These are phyloP conservation scores for Premnoplex brunnescens DNA, from an alignment of 2,797 vertebrate species.

Conservation along the genomic window DNA sequence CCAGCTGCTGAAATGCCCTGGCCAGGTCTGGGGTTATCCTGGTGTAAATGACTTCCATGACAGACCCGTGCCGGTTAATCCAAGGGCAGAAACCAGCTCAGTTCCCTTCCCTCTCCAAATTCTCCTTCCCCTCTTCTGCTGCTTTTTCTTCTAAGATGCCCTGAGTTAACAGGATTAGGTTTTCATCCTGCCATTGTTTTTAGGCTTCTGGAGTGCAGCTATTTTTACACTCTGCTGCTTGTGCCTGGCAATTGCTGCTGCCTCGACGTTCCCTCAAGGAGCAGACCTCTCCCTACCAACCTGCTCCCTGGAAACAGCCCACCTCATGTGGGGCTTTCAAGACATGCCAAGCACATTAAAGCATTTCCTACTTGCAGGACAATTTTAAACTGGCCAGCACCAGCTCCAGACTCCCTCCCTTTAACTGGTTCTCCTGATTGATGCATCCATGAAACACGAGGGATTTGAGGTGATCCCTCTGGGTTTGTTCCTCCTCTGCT, in stretches of 20 bases:
- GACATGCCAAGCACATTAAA: background rate
- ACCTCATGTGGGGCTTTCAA: too few relatives aligned
- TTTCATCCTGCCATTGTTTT: background rate
- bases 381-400: background rate
- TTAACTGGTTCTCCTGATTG: background rate
- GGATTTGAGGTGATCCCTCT: background rate
- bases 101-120: background rate
- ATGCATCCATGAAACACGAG: fast-evolving
- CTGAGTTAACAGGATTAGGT: background rate
- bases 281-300: background rate
- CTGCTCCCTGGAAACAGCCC: background rate
- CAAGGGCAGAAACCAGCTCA: background rate
- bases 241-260: background rate
- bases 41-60: background rate
- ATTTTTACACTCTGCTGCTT: background rate
- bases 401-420: background rate
- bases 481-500: background rate
- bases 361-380: background rate
- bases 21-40: background rate
- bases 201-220: background rate
- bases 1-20: conserved; percentile 46
- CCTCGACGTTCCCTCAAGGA: background rate
- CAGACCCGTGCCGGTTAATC: background rate
- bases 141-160: background rate
- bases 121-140: background rate